Base-by-base conservation (phyloP, 2,113 vertebrate species). In the Anas platyrhynchos region DNA sequence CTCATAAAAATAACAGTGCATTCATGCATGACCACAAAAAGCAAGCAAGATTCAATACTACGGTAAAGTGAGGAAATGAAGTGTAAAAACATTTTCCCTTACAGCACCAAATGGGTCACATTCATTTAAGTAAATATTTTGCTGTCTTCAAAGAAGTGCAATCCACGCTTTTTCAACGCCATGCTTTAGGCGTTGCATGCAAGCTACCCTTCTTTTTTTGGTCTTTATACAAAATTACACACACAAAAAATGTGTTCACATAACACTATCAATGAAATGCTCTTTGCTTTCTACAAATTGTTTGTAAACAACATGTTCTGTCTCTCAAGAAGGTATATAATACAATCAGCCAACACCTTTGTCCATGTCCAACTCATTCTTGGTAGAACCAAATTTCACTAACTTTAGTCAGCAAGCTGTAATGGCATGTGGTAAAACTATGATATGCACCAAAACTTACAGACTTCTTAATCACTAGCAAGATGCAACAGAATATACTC, bases 111-210 rank as follows among this genome's bases (percentile, higher is more conserved):
- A 73, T 3, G 1, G 50, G 74, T 93, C 12, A 59, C 62, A 36
- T 32, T 92, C 59, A 89, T 88, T 96, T 95, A 91, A 91, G 16
- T 72, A 93, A 75, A 22, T 84, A 88, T 58, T 91, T 93, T 93
- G n/a, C 38, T 91, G 12, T 74, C 67, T 56, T 93, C 59, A 89
- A 29, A 63, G 54, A 95, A 73, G 52, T 54, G 13, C 91, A 72
- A 55, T 36, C 36, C 3, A 10, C n/a, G 26, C 83, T 80, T 88
- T 50, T 59, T 27, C 58, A 66, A 75, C 93, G 38, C 16, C 36
- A 75, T 63, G 54, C 32, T 75, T 79, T 76, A 65, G 71, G 4
- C 7, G 4, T 55, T 61, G 38, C 34, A 75, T 65, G 16, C 73
- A 63, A 91, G 59, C 23, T 48, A 56, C n/a, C 2, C 3, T 2